Conservation (phyloP, 2,113 vertebrate genomes). For the Syngnathoides biaculeatus region DNA sequence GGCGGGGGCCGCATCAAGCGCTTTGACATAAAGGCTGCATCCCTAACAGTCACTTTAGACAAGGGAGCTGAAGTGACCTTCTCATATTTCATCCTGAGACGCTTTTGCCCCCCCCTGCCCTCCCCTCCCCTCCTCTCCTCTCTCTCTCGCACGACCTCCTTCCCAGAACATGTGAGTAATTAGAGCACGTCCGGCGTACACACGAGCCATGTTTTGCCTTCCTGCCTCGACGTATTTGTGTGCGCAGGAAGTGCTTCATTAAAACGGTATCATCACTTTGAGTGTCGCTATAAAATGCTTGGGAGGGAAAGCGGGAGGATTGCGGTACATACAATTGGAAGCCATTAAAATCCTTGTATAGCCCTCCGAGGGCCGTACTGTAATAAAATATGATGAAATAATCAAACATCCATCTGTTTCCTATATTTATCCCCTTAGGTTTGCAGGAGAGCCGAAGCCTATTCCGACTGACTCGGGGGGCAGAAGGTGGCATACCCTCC, state of each 20-base stretch:
- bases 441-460: background rate
- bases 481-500: background rate
- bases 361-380: background rate
- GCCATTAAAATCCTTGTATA: background rate
- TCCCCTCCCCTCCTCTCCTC: background rate
- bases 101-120: too few species aligned
- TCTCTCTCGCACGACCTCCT: constrained; percentile 21
- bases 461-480: too few species aligned
- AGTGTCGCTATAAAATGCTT: background rate
- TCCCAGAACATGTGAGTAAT: constrained; percentile 65
- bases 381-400: background rate
- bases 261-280: constrained; percentile 9
- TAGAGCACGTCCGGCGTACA: constrained; percentile 61
- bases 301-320: background rate
- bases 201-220: constrained; percentile 23
- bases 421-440: background rate
- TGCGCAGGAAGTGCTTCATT: constrained; percentile 13
- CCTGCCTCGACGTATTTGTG: constrained; percentile 32
- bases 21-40: constrained; percentile 36
- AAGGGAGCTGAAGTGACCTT: constrained; percentile 61
- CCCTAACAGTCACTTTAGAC: constrained; percentile 46
- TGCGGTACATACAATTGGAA: background rate
- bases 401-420: background rate
- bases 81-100: constrained; percentile 56
- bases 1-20: background rate